phyloP scores from a whole-genome alignment of 2,888 invertebrate species.

The Bruchidius siliquastri region DNA sequence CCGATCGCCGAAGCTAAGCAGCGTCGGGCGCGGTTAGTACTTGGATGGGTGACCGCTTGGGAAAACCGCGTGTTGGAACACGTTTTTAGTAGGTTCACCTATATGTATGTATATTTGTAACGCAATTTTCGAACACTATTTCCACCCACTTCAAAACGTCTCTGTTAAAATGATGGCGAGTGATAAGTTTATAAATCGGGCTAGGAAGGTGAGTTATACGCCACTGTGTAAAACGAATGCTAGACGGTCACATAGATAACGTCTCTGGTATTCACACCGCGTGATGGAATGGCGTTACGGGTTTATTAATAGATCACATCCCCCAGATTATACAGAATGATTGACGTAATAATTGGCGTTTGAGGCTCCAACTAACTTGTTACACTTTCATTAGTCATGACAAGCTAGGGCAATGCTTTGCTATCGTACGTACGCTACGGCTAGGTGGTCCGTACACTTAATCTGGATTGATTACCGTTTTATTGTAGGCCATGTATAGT shows the following conservation, averaged over 20 bases:
- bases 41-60: no score
- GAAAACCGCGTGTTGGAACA: no score
- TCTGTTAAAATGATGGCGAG: no score
- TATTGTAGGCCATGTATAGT: not conserved
- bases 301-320: constrained; percentile 28
- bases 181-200: no score
- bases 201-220: not conserved
- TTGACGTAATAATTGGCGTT: constrained; percentile 27
- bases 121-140: no score
- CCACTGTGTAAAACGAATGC: not conserved
- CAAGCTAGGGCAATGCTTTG: not conserved
- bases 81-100: no score
- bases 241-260: constrained; percentile 18
- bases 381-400: not conserved
- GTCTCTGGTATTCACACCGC: not conserved
- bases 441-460: not conserved
- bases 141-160: no score
- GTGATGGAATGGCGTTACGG: constrained; percentile 14
- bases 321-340: constrained; percentile 25
- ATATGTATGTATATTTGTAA: no score
- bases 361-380: constrained; percentile 7
- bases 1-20: no score
- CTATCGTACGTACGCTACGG: not conserved
- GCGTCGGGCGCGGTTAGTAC: no score
- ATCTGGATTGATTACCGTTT: not conserved